phyloP scores from a whole-genome alignment of 2,888 invertebrate species.

The Carterocephalus palaemon region DNA sequence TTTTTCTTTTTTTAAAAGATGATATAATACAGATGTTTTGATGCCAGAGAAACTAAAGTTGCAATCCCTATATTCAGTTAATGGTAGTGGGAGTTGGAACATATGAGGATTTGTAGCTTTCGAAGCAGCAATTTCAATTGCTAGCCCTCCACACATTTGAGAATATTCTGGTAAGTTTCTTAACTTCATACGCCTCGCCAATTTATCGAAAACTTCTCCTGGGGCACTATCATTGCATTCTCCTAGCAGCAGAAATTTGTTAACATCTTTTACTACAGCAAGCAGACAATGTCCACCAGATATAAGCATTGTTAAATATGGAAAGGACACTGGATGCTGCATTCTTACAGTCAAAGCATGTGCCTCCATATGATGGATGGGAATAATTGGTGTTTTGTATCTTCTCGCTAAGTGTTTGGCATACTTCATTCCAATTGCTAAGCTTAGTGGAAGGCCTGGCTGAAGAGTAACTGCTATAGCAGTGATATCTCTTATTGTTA shows the following conservation, averaged over 20 bases:
- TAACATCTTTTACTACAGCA: constrained; percentile 85
- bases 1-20: constrained; percentile 80
- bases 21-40: constrained; percentile 80
- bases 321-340: constrained; percentile 85
- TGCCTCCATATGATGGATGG: constrained; percentile 99
- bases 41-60: constrained; percentile 95
- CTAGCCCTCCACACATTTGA: constrained; percentile 88
- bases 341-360: constrained; percentile 95
- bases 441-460: constrained; percentile 89
- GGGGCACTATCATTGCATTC: constrained; percentile 91
- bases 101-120: constrained; percentile 82
- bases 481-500: constrained; percentile 83
- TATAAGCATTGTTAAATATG: constrained; percentile 92
- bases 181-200: constrained; percentile 90
- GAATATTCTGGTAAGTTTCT: constrained; percentile 87
- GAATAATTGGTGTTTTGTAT: constrained; percentile 90
- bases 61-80: constrained; percentile 85
- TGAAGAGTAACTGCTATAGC: constrained; percentile 94
- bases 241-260: constrained; percentile 89
- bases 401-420: constrained; percentile 86
- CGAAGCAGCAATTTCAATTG: constrained; percentile 89
- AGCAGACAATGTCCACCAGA: constrained; percentile 97
- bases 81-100: constrained; percentile 83
- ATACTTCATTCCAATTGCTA: constrained; percentile 89
- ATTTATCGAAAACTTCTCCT: constrained; percentile 97